Conservation (phyloP, 2,888 invertebrate species). For the Diarsia brunnea region DNA sequence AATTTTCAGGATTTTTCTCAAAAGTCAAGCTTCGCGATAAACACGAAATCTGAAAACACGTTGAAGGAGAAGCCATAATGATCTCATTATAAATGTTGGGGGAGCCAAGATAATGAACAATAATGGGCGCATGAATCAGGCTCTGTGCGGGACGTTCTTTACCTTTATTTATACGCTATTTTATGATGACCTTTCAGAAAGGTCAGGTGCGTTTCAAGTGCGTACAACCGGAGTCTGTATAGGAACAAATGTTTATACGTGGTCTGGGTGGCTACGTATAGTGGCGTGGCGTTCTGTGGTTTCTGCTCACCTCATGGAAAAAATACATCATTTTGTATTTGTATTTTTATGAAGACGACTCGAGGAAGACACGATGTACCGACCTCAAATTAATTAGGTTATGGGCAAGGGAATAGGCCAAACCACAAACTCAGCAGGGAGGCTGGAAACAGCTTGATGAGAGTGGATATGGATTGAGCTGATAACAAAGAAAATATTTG, state of each 20-base stretch:
- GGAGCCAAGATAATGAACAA: constrained; percentile 19
- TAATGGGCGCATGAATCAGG: constrained; percentile 16
- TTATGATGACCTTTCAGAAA: not conserved
- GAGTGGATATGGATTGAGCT: not conserved
- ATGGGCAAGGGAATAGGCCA: not conserved
- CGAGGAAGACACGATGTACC: not conserved
- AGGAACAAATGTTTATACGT: not conserved
- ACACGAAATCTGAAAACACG: constrained; percentile 19
- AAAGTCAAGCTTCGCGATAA: not conserved
- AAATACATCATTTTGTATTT: not conserved
- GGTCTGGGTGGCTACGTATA: not conserved
- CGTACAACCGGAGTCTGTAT: not conserved
- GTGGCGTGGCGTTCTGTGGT: too few relatives aligned
- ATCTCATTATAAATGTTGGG: constrained; percentile 30
- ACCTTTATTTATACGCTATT: constrained; percentile 7
- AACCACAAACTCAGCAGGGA: not conserved
- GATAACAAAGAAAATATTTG: too few relatives aligned
- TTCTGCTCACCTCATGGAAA: not conserved
- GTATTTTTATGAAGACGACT: not conserved
- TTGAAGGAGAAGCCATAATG: constrained; percentile 14
- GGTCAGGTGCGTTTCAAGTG: not conserved
- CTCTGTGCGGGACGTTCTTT: not conserved
- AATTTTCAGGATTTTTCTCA: constrained; percentile 11
- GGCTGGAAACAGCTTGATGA: not conserved
- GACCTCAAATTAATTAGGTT: too few relatives aligned